These are phyloP conservation scores for Cyrtodaria siliqua DNA, from an alignment of 2,888 invertebrate species.

Conservation along the genomic window DNA sequence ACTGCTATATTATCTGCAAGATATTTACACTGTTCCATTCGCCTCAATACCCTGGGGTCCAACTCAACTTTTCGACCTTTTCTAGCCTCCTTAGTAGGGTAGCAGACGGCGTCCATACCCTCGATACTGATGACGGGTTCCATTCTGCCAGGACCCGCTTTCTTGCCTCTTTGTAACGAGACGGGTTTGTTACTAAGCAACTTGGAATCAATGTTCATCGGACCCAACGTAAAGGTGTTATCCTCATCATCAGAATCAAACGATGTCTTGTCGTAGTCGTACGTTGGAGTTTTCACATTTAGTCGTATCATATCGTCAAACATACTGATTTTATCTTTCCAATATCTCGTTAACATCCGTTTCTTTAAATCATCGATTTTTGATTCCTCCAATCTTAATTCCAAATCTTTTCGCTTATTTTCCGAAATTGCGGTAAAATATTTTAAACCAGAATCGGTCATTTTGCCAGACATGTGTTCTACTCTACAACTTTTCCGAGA, in stretches of 20 bases:
- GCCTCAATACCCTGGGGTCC: constrained; percentile 47
- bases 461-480: constrained; percentile 11
- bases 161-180: constrained; percentile 56
- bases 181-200: constrained; percentile 64
- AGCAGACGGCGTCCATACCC: constrained; percentile 69
- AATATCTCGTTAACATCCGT: constrained; percentile 64
- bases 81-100: constrained; percentile 68
- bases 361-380: constrained; percentile 65
- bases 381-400: constrained; percentile 53
- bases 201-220: constrained; percentile 66
- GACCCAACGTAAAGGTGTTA: constrained; percentile 48
- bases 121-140: constrained; percentile 67
- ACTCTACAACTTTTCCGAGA: too few species aligned
- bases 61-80: constrained; percentile 64
- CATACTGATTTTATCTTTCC: constrained; percentile 69
- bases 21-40: constrained; percentile 66
- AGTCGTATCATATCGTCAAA: constrained; percentile 69
- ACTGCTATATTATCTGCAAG: constrained; percentile 53
- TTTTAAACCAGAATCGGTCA: constrained; percentile 55
- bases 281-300: constrained; percentile 66
- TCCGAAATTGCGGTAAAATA: constrained; percentile 69
- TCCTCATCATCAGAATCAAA: not conserved
- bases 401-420: constrained; percentile 64
- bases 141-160: constrained; percentile 33
- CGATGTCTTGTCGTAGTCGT: constrained; percentile 21